phyloP scores from a whole-genome alignment of 1,140 invertebrate species.

The Zaprionus gabonicus region DNA sequence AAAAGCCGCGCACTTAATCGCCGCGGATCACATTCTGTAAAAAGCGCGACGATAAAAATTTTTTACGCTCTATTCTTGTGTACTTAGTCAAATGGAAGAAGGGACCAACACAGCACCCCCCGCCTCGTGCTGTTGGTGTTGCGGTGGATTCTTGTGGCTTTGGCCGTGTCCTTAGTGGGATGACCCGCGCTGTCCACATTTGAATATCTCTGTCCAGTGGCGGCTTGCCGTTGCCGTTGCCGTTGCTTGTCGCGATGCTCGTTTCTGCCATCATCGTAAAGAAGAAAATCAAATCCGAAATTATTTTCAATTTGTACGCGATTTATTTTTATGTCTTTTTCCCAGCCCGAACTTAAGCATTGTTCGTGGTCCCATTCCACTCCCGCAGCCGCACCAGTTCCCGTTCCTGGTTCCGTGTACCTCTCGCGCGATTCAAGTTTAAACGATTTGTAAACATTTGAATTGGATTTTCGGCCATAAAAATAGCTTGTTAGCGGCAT shows the following conservation, averaged over 20 bases:
- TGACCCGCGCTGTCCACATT: constrained; percentile 74
- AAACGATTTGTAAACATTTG: constrained; percentile 83
- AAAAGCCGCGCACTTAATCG: constrained; percentile 84
- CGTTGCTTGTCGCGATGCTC: constrained; percentile 1
- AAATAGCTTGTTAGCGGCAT: constrained; percentile 76
- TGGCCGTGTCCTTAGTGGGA: constrained; percentile 43
- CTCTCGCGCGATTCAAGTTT: constrained; percentile 53
- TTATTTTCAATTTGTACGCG: constrained; percentile 84
- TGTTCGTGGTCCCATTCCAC: constrained; percentile 5
- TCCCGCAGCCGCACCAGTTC: not conserved
- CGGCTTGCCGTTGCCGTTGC: constrained; percentile 17
- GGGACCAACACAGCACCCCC: constrained; percentile 28
- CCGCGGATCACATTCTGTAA: constrained; percentile 83
- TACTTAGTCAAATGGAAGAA: constrained; percentile 80
- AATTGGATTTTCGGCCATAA: constrained; percentile 81
- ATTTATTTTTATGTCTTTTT: constrained; percentile 84
- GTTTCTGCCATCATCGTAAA: constrained; percentile 63
- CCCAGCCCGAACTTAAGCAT: constrained; percentile 20
- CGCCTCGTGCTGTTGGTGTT: constrained; percentile 5
- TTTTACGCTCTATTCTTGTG: constrained; percentile 82
- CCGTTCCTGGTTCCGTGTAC: not conserved
- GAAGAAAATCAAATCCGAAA: constrained; percentile 84
- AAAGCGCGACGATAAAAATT: constrained; percentile 84
- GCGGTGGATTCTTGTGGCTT: constrained; percentile 1
- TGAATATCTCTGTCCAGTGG: constrained; percentile 72